phyloP scores from a whole-genome alignment of 2,113 vertebrate genomes.

The Phrynosoma blainvillii region DNA sequence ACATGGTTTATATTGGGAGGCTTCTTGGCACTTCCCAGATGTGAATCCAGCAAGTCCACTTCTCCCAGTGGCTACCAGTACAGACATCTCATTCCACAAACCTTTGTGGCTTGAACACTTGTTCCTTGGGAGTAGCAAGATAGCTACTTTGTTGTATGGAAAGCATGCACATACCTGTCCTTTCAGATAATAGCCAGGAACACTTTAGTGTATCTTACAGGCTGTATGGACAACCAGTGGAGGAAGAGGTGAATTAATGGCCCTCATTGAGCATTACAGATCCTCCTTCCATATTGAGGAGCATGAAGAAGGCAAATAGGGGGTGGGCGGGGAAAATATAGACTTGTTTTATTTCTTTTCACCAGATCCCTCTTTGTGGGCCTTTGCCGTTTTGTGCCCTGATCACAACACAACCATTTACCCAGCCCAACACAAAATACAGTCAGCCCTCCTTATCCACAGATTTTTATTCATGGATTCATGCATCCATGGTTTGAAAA shows the following conservation, averaged over 20 bases:
- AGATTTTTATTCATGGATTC: no score
- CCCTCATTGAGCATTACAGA: background rate
- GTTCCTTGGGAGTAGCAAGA: background rate
- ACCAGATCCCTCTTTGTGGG: no score
- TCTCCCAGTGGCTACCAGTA: background rate
- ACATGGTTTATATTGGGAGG: no score
- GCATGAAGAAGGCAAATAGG: background rate
- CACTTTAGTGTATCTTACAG: background rate
- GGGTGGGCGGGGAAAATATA: background rate
- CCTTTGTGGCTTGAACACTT: background rate
- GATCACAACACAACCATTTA: no score
- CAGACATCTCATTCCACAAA: background rate
- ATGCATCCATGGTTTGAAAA: no score
- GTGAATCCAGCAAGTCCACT: background rate
- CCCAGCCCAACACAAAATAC: no score
- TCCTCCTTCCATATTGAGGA: background rate
- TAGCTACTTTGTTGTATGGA: background rate
- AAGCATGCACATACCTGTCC: no score
- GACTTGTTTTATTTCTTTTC: background rate
- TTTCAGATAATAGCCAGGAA: background rate
- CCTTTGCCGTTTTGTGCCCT: no score
- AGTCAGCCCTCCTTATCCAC: no score
- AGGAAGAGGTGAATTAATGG: background rate
- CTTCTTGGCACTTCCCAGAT: background rate
- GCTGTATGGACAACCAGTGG: background rate